These are phyloP conservation scores for Adineta ricciae DNA, from an alignment of 2,888 invertebrate genomes.

Conservation along the genomic window DNA sequence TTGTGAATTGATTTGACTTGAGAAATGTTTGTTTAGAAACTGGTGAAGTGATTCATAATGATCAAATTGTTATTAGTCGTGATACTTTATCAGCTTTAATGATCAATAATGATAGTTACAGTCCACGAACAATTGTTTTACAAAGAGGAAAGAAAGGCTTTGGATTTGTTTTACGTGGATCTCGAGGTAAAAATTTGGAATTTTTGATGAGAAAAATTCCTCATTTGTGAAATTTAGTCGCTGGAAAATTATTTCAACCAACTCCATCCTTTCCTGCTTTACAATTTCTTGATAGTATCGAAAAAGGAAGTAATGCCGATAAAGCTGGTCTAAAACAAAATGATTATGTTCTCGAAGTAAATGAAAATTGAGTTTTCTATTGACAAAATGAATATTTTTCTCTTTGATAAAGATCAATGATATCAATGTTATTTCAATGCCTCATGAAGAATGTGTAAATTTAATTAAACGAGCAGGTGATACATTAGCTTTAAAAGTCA, in stretches of 20 bases:
- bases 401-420: slow-evolving; percentile 18
- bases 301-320: slow-evolving; percentile 32
- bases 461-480: slow-evolving; percentile 32
- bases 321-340: slow-evolving; percentile 30
- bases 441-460: slow-evolving; percentile 33
- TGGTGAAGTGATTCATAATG: slow-evolving; percentile 33
- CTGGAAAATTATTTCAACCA: slow-evolving; percentile 29
- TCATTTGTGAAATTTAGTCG: too few species aligned
- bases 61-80: slow-evolving; percentile 39
- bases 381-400: too few species aligned
- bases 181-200: slow-evolving; percentile 19
- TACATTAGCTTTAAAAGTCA: slow-evolving; percentile 29
- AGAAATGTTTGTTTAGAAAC: background rate
- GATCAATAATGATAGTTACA: slow-evolving; percentile 22
- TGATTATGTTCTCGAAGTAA: slow-evolving; percentile 30
- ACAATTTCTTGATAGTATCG: slow-evolving; percentile 33
- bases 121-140: slow-evolving; percentile 68
- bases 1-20: background rate
- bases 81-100: slow-evolving; percentile 42
- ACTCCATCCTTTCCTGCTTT: slow-evolving; percentile 27
- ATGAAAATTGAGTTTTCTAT: background rate
- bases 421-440: slow-evolving; percentile 25
- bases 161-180: slow-evolving; percentile 87
- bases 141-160: slow-evolving; percentile 90
- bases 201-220: background rate